Base-by-base conservation (phyloP, 2,113 vertebrate genomes). In the Brachionichthys hirsutus region DNA sequence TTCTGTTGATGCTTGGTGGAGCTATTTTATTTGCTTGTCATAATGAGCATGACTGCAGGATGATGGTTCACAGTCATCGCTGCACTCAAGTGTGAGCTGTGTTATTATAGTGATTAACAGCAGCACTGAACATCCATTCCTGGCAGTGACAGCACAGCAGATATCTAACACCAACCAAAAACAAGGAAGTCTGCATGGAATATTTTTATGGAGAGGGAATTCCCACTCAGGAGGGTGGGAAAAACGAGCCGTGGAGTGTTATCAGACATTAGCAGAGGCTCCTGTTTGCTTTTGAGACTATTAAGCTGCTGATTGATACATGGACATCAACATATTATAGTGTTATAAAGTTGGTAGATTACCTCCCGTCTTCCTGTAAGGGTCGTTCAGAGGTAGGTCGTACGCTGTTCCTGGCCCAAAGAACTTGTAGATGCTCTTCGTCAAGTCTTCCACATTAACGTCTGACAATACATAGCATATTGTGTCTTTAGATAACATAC, bases 371-470 rank as follows among this genome's bases (percentile, higher is more conserved):
- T 80, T 48, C 54, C 81, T 80, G 83, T 89, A 86, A 0, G 86
- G 86, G 51, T 90, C 77, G 20, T 91, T 91, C 53, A 91, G 66
- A 9, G 89, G 87, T 54, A 88, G 78, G 38, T 91, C 87, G 38
- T 89, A 90, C 48, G 81, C 87, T 0, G 85, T 89, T 2, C 81
- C 87, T 0, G 70, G 70, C 10, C 87, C 89, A 54, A 89, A 91
- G 71, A 91, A 86, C 58, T 74, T 67, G 62, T 87, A 89, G 53
- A 65, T 54, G 40, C 85, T 42, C 49, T 68, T 54, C 38, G 77
- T 85, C 70, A 91, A 20, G 60, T 91, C 87, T 13, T 83, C 75
- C 41, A 78, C 79, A 19, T 85, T 49, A 0, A 91, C 57, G 46
- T 80, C 89, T 91, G 70, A 3, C 1, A 19, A 77, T 54, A 77